A percentile compares a stretch with the other conserved stretches of the same genome.
phyloP scores from a whole-genome alignment of 2,797 vertebrate genomes.

The Graptemys geographica region DNA sequence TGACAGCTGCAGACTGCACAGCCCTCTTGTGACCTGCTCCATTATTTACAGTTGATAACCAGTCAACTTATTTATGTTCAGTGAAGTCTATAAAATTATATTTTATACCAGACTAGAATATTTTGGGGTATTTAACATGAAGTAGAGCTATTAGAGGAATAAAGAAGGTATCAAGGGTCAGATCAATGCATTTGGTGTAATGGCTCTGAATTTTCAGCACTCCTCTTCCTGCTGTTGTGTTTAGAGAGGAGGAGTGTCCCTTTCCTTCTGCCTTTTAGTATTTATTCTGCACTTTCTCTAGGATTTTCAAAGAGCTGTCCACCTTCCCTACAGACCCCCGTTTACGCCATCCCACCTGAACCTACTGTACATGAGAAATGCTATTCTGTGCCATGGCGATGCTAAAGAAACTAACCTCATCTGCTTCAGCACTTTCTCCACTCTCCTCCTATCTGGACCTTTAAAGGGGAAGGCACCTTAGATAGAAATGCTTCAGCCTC shows the following conservation, averaged over 20 bases:
- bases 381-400: background rate
- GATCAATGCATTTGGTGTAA: background rate
- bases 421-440: background rate
- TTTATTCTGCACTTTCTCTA: slow-evolving; percentile 63
- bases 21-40: background rate
- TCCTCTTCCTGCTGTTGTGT: slow-evolving; percentile 10
- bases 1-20: rapidly evolving
- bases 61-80: background rate
- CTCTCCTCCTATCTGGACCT: background rate
- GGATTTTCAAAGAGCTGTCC: background rate
- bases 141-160: slow-evolving; percentile 42
- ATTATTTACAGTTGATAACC: background rate
- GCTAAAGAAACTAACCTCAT: background rate
- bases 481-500: background rate
- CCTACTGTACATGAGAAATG: rapidly evolving
- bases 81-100: slow-evolving; percentile 20
- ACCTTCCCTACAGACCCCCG: background rate
- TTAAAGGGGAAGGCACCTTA: rapidly evolving
- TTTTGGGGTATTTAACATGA: slow-evolving; percentile 67
- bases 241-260: slow-evolving; percentile 35
- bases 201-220: slow-evolving; percentile 26
- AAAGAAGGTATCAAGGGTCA: background rate
- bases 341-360: background rate
- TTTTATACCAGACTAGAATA: slow-evolving; percentile 68
- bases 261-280: slow-evolving; percentile 25